Base-by-base conservation (phyloP, 2,888 invertebrate species). In the Lepidonotus clava region DNA sequence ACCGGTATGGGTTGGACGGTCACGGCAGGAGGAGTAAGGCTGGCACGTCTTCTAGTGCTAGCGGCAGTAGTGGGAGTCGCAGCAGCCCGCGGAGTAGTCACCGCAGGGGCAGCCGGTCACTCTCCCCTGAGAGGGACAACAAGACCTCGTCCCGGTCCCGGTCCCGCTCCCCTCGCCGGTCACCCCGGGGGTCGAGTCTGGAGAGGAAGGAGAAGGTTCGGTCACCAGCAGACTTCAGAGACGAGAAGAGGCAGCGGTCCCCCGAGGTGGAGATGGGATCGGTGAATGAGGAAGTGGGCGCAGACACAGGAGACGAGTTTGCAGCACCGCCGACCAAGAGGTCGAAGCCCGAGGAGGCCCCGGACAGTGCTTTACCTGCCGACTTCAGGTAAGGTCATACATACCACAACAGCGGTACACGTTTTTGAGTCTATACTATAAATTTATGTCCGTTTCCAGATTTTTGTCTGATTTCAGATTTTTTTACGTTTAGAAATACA, bases 81-180 rank as follows among this genome's bases (percentile, higher is more conserved):
- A n/a, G 77, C 21, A 80, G 46, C 24, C 80, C n/a, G n/a, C n/a
- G 80, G 0, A 24, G 14, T 46, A 18, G 41, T 11, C 77, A 77
- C 41, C 24, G 80, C 0, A n/a, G 18, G n/a, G 11, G 34, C 8
- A 80, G 80, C 46, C 80, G 80, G 14, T 80, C 80, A 1, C 28
- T 28, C 28, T 80, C 80, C 8, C 80, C 80, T 1, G 41, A 80
- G 6, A 41, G 28, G 28, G 80, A 80, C 11, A 80, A 28, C 11
- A 80, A 80, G 28, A 51, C n/a, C 6, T 8, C 40, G 66, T 41
- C 56, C 36, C 46, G 85, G 56, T 53, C 86, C 14, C 83, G 83
- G n/a, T 86, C 86, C 40, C 38, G 86, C 1, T 87, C 89, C 41
- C 86, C 88, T 34, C 53, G 83, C 80, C 87, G 89, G 67, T 89